Evolutionary conservation across 2,797 vertebrate species (phyloP).

Genomic region (Onychomys leucogaster): DNA sequence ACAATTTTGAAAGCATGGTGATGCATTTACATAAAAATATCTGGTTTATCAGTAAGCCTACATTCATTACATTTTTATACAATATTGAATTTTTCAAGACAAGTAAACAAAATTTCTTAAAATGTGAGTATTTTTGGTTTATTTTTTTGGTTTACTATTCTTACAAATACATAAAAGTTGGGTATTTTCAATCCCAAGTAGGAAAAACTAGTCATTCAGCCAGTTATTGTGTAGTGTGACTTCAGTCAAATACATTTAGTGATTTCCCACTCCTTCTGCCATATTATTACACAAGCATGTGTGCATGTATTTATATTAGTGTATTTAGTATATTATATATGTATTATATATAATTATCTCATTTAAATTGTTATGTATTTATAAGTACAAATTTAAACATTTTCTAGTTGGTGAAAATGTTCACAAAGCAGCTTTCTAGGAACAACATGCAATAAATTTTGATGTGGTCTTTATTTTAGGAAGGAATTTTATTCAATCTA

Average conservation of each 20-base stretch:
- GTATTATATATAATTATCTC: neutral
- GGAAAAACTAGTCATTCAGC: constrained; percentile 14
- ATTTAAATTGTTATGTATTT: neutral
- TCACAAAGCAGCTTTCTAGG: neutral
- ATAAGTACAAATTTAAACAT: neutral
- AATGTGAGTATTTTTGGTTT: neutral
- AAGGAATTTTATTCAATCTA: constrained; percentile 14
- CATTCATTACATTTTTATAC: neutral
- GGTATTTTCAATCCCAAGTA: neutral
- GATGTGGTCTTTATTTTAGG: neutral
- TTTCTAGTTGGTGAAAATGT: constrained; percentile 1
- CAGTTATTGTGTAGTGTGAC: neutral
- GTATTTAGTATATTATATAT: neutral
- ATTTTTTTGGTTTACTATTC: too few relatives aligned
- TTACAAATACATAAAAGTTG: constrained; percentile 23
- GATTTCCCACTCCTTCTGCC: neutral
- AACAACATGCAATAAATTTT: neutral
- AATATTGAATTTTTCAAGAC: constrained; percentile 4
- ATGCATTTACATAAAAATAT: neutral
- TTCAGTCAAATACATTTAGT: constrained; percentile 3
- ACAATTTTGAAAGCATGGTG: constrained; percentile 2
- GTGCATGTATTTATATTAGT: neutral
- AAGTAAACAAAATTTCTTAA: neutral
- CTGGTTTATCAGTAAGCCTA: neutral
- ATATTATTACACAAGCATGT: neutral